These are phyloP conservation scores for Caenorhabditis elegans DNA, from an alignment of 1,140 invertebrate species.

Conservation along the genomic window WBcel235 BX284603.4:8291501-8292000, in stretches of 20 bases:
- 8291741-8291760: background rate
- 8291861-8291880: background rate
- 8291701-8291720: background rate
- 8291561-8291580: background rate
- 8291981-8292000: too few species aligned
- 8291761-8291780: background rate
- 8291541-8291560: background rate
- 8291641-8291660: too few species aligned
- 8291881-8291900: slow-evolving; percentile 4
- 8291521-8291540: slow-evolving; percentile 28
- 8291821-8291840: background rate
- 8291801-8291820: background rate
- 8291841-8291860: background rate
- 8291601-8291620: slow-evolving; percentile 30
- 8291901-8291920: background rate
- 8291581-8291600: background rate
- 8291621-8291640: background rate
- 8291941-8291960: too few species aligned
- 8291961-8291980: too few species aligned
- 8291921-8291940: background rate
- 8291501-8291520: slow-evolving; percentile 11
- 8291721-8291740: background rate
- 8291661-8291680: too few species aligned
- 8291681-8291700: too few species aligned
- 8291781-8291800: background rate